Evolutionary conservation across 2,113 vertebrate genomes (phyloP).

Genomic region (Odocoileus virginianus): DNA sequence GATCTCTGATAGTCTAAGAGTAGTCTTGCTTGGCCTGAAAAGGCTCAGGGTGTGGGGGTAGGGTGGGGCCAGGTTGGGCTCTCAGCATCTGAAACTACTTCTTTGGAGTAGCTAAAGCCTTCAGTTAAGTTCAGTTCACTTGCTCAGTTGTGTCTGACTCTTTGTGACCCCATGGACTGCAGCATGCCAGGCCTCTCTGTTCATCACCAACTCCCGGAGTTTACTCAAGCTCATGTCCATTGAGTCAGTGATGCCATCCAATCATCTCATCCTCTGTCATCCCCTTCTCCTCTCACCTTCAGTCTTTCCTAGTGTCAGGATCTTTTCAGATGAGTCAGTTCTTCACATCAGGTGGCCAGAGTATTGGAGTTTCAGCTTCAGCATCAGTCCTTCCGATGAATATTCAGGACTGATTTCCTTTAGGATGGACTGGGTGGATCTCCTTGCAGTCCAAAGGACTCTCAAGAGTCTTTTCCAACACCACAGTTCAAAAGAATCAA

Average conservation of each 20-base stretch:
- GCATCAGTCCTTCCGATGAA: not conserved
- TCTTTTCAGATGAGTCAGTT: not conserved
- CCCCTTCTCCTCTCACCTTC: not conserved
- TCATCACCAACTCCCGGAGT: not conserved
- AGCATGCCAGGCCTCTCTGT: not conserved
- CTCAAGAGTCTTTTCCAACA: not conserved
- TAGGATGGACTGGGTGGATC: not conserved
- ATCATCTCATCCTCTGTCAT: not conserved
- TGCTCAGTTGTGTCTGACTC: not conserved
- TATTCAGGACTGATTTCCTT: not conserved
- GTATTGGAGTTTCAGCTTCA: not conserved
- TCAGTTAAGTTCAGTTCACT: not conserved
- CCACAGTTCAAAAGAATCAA: not conserved
- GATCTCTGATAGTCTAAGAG: conserved; percentile 23
- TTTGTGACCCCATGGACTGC: not conserved
- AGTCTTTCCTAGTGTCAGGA: not conserved
- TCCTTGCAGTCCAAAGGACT: not conserved
- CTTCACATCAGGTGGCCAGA: not conserved
- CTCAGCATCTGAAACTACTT: conserved; percentile 26
- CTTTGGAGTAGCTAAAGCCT: conserved; percentile 30
- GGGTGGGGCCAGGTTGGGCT: not conserved
- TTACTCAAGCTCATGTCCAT: not conserved
- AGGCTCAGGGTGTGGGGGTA: not conserved
- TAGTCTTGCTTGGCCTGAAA: not conserved
- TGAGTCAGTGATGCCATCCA: not conserved